Base-by-base conservation (phyloP, 2,888 invertebrate species). In the Apotomis turbidana region DNA sequence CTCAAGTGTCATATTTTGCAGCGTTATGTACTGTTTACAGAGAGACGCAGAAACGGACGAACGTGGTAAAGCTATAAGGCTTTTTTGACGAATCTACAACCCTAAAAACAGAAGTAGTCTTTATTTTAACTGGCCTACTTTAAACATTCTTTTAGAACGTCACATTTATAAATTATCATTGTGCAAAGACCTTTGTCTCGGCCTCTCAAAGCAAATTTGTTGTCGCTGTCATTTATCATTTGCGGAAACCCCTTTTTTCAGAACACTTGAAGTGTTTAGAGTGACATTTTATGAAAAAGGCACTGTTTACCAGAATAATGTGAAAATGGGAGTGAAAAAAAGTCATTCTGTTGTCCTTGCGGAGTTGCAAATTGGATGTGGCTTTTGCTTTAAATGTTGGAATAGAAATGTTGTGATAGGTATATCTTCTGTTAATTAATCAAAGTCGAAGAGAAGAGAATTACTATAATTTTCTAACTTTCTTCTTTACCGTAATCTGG, bases 161-260 rank as follows among this genome's bases (percentile, higher is more conserved):
- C 54, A 55, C 66, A 67, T 61, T 67, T 61, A 61, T 71, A 76
- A 79, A 79, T 81, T 81, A 76, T 78, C 76, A 79, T 80, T 78
- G 78, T 79, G 75, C 72, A 76, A 52, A 66, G 76, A 75, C 80
- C 78, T 82, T 70, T 72, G 74, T 80, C 76, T 78, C 75, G 77
- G 74, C 75, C 77, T 76, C 78, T 77, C 77, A 77, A 76, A 78
- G 76, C 79, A 70, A 70, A 78, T 77, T 80, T 76, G 75, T 81
- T 79, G 78, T 76, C 76, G 61, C 61, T 54, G 54, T 76, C 82
- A 83, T 85, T 84, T 82, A 83, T 85, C 85, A 85, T 82, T 80
- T 78, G 73, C 66, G 74, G 76, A 66, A 78, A 78, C 79, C 81
- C 84, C 78, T 79, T 83, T 85, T 81, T 78, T 78, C 68, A 68